Evolutionary conservation across 2,113 vertebrate genomes (phyloP), one percentile per base, ranked within the genome.

Genomic region (Orientallactaga bullata): DNA sequence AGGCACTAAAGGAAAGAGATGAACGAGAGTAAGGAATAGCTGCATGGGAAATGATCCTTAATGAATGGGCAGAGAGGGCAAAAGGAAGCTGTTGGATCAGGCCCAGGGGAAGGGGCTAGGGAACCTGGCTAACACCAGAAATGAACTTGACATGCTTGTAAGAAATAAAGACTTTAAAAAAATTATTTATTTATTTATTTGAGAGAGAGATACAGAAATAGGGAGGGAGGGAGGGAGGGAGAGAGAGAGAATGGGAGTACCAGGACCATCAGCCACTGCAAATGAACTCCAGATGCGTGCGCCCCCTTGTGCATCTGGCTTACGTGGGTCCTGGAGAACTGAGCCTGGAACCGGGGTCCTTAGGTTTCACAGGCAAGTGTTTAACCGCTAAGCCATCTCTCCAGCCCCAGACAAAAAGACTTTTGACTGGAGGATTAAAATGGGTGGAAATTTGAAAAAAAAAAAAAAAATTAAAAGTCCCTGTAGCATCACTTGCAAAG

Each of bases 41-140:
- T 28, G 7, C 42, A 77, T 39, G 37, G n/a, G 26, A 68, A 65
- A 79, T 39, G 51, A 55, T 3, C 15, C 26, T 88, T 20, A 35
- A 58, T 39, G 37, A 18, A 18, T 51, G 51, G 69, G 15, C 39
- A 73, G 18, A 47, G 20, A 18, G 7, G 72, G 2, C 9, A 17
- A 42, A n/a, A 69, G 47, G 18, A 68, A 4, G 28, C 21, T 74
- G 15, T 32, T 16, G 21, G 20, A 32, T n/a, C 1, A 68, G 18
- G 17, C 17, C 18, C 0, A 1, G 3, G 23, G 11, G 37, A 18
- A 61, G 9, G 11, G 21, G 35, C 0, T 61, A 23, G 17, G 28
- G 39, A 51, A 12, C 6, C 20, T 15, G 21, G 60, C 30, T 2
- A 74, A 76, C 89, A 20, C 69, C 21, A 89, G 24, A n/a, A 86